Evolutionary conservation across 2,888 invertebrate species (phyloP), one percentile per base, ranked within the genome.

Genomic region (Ischnus inquisitorius): DNA sequence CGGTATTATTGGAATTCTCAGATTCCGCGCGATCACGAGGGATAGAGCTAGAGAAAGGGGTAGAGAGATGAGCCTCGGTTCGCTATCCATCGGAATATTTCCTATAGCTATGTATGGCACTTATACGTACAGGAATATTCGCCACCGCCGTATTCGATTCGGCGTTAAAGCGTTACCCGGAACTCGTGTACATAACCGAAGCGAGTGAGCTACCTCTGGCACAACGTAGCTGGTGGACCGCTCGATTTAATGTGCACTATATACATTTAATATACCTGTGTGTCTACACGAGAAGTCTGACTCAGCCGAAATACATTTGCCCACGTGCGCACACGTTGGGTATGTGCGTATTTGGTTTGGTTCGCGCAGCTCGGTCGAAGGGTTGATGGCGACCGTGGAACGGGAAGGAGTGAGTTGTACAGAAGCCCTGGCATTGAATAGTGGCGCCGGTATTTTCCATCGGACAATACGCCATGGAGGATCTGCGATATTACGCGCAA

Each of bases 1-100:
- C 69, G 51, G 62, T 71, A 78, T 71, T 78, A 71, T 78, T 64
- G 69, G 78, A 78, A 78, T 78, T 78, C 69, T 57, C 69, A 71
- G 69, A 78, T 78, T 71, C 69, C 62, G 48, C 48, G 64, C 46
- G 41, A 39, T 62, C 69, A 51, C 69, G 64, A 78, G 51, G 8
- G 34, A 34, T 4, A 34, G 34, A 34, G 34, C 4, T 4, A 34
- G 34, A 34, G 2, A 34, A 34, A 34, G 34, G 34, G 6, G 34
- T 4, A 34, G 4, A 34, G 34, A 5, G 34, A 34, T 34, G 34
- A 77, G 46, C 62, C 69, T 64, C 78, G 48, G 19, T 22, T 57
- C 43, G 46, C 46, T 34, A 74, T 74, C 72, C 34, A 74, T 74
- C 34, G 60, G 62, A 74, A 74, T 62, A 60, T 60, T 62, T 48